Percentiles rank a stretch among this genome's conserved stretches.
phyloP scores from a whole-genome alignment of 2,888 invertebrate species.

The Laothoe populi region DNA sequence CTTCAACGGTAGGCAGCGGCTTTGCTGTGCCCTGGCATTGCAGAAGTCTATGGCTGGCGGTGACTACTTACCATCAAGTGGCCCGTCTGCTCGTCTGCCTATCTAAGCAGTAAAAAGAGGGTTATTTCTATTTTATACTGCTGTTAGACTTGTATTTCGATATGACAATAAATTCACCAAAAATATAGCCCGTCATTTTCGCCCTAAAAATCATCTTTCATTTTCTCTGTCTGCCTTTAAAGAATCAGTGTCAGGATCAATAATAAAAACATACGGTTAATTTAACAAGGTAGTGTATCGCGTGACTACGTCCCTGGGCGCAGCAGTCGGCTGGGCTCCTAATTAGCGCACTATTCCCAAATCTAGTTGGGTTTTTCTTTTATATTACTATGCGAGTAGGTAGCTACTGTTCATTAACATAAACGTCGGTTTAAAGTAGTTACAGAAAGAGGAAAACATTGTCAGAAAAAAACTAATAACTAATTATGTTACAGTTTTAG shows the following conservation, averaged over 20 bases:
- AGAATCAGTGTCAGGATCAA: neutral
- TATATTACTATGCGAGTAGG: neutral
- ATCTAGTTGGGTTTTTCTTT: slow-evolving; percentile 4
- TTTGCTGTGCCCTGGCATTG: too few species aligned
- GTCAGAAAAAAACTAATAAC: neutral
- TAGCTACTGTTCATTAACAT: slow-evolving; percentile 3
- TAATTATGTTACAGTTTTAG: too few species aligned
- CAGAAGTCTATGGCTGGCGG: too few species aligned
- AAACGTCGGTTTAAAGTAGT: neutral
- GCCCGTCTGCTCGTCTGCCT: too few species aligned
- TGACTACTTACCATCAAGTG: too few species aligned
- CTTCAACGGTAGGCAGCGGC: too few species aligned
- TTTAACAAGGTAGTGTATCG: slow-evolving; percentile 12
- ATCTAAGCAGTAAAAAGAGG: too few species aligned
- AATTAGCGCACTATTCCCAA: neutral
- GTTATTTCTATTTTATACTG: too few species aligned
- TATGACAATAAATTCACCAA: neutral
- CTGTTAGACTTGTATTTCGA: too few species aligned
- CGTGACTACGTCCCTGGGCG: slow-evolving; percentile 24
- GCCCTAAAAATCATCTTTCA: neutral
- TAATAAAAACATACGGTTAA: neutral
- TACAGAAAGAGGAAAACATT: neutral
- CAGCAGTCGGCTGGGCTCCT: slow-evolving; percentile 2
- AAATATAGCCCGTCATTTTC: neutral
- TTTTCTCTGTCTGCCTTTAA: slow-evolving; percentile 3